Percentiles rank a stretch among this genome's conserved stretches.
Conservation (phyloP, 2,888 invertebrate genomes). For the Brachyopa scutellaris region DNA sequence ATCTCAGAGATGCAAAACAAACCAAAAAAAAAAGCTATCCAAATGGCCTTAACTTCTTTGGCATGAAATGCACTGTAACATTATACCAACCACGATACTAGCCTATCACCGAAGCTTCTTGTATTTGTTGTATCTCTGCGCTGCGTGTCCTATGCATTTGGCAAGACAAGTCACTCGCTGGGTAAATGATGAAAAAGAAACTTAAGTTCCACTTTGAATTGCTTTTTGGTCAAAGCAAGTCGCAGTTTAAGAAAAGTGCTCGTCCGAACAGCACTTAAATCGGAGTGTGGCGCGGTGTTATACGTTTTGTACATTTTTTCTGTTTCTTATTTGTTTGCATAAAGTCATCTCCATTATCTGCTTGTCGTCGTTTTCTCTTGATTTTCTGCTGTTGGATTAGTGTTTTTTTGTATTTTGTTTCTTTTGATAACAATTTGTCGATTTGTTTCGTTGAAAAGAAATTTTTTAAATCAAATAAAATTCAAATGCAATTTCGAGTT, state of each 20-base stretch:
- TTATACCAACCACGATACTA: conserved; percentile 1
- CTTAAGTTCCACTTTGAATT: conserved; percentile 75
- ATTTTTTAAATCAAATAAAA: conserved; percentile 13
- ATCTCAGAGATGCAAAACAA: conserved; percentile 8
- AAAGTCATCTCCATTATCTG: conserved; percentile 19
- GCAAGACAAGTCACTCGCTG: conserved; percentile 28
- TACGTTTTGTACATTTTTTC: conserved; percentile 35
- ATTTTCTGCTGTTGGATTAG: conserved; percentile 46
- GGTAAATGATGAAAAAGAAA: conserved; percentile 66
- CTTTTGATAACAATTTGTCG: too few species aligned
- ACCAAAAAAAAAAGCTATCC: conserved; percentile 19
- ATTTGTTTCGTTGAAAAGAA: conserved; percentile 24
- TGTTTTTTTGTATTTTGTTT: conserved; percentile 1
- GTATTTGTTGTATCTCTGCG: too few species aligned
- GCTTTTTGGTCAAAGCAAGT: conserved; percentile 74
- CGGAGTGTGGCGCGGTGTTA: conserved; percentile 73
- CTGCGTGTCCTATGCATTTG: conserved; percentile 46
- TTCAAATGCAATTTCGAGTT: conserved; percentile 30
- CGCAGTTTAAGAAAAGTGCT: conserved; percentile 79
- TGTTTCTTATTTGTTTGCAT: conserved; percentile 19
- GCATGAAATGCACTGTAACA: conserved; percentile 15
- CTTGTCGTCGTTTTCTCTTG: conserved; percentile 59
- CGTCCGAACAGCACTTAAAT: conserved; percentile 77
- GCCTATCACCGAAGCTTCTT: conserved; percentile 24
- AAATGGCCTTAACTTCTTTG: conserved; percentile 63